Base-by-base conservation (phyloP, 2,888 invertebrate genomes). In the Lasioglossum lativentre region DNA sequence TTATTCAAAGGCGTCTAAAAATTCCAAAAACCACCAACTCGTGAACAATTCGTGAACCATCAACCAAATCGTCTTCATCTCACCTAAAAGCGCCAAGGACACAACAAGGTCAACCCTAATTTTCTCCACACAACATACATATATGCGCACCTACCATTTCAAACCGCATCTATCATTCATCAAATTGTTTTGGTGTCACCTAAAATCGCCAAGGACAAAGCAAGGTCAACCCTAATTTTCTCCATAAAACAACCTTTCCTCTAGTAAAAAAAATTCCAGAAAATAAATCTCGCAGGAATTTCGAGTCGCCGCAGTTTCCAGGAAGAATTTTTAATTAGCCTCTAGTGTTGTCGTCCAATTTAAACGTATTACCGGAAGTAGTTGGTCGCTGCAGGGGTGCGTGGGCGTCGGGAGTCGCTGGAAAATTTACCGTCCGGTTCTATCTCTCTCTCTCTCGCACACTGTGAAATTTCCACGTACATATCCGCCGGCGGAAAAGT, bases 401-500 rank as follows among this genome's bases (percentile, higher is more conserved):
- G 27, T 30, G 27, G 27, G 14, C 14, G 59, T 27, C 59, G 59
- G 27, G 14, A 59, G 59, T 27, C 59, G 14, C 2, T 5, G 27
- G 59, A 30, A 59, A 59, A 59, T 59, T 30, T 27, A 27, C 27
- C 27, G 6, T 27, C 27, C 16, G 16, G 4, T 27, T 59, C 4
- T 52, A 23, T 52, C 52, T 52, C 52, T 23, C 52, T 23, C 52
- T 52, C 23, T 52, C 23, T 52, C 52, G 8, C 12, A n/a, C 56
- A 12, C 27, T 5, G 27, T 6, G 59, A 27, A 82, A 81, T 86
- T 90, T 84, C 68, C 85, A 73, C 83, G 86, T 83, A 71, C 81
- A 85, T 86, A 88, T 83, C 84, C 86, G 76, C 84, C 76, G 79
- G 74, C 63, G 90, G 88, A 90, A 92, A 93, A 93, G 93, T 93